A percentile compares a stretch with the other conserved stretches of the same genome.
These are phyloP conservation scores for Macrochelys suwanniensis DNA, from an alignment of 2,797 vertebrate species.

Conservation along the genomic window DNA sequence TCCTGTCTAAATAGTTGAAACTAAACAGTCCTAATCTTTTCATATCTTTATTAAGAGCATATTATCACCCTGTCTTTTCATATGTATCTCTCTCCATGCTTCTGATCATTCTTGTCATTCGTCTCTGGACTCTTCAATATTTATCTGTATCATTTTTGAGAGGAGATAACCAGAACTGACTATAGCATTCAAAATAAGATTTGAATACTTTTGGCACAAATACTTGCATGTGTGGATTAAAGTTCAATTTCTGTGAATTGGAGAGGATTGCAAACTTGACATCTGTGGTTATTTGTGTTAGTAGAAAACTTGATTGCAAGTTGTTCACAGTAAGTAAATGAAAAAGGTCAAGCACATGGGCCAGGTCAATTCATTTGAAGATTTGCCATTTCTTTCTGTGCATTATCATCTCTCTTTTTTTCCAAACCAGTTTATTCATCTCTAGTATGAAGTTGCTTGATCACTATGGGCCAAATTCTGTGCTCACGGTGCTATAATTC, in stretches of 20 bases:
- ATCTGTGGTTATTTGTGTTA: neutral
- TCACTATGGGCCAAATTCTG: neutral
- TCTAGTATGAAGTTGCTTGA: neutral
- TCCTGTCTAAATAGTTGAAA: constrained; percentile 40
- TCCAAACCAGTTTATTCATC: neutral
- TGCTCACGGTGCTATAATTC: neutral
- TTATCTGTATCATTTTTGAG: constrained; percentile 19
- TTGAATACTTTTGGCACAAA: neutral
- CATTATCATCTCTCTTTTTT: neutral
- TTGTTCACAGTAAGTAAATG: neutral
- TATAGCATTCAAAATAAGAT: neutral
- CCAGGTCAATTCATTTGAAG: neutral
- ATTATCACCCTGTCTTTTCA: neutral
- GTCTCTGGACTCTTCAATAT: neutral
- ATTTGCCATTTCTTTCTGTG: neutral
- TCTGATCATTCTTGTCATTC: neutral
- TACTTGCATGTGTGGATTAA: neutral
- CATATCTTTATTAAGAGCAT: neutral
- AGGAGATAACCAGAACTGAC: neutral
- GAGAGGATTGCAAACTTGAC: neutral
- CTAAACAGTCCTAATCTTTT: constrained; percentile 20
- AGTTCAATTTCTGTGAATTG: neutral
- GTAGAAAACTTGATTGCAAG: neutral
- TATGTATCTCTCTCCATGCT: neutral
- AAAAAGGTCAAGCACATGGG: neutral